Conservation (phyloP, 2,113 vertebrate species). For the Otus sunia region DNA sequence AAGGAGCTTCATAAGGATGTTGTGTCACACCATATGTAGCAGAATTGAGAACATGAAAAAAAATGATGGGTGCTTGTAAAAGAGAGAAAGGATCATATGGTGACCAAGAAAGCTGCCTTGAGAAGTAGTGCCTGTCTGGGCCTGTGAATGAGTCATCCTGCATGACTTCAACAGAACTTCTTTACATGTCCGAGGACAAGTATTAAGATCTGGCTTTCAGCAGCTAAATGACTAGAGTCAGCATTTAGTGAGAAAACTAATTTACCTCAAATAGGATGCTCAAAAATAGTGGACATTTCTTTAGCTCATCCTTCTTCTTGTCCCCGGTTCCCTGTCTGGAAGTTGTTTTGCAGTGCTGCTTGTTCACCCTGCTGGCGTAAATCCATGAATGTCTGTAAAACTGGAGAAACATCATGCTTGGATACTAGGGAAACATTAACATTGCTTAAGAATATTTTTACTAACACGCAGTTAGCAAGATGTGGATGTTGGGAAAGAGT, state of each 20-base stretch:
- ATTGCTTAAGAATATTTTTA: neutral
- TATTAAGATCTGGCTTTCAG: neutral
- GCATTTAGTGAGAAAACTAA: neutral
- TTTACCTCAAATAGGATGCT: neutral
- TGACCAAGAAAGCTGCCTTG: conserved; percentile 31
- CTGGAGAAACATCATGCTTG: neutral
- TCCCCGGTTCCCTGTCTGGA: neutral
- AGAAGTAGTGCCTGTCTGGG: neutral
- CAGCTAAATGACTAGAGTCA: neutral
- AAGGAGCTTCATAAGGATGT: conserved; percentile 53
- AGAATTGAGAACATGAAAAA: neutral
- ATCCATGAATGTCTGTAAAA: neutral
- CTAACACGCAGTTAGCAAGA: neutral
- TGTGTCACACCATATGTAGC: conserved; percentile 59
- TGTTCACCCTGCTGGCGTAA: neutral
- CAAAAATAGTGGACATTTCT: neutral
- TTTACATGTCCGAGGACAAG: neutral
- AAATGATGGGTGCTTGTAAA: neutral
- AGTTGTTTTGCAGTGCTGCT: neutral
- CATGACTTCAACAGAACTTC: neutral
- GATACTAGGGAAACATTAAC: neutral
- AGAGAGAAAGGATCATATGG: neutral
- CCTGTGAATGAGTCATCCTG: neutral
- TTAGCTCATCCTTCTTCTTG: neutral
- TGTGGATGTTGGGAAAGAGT: neutral